Conservation (phyloP, 2,888 invertebrate genomes). For the Apocheima hispidaria region DNA sequence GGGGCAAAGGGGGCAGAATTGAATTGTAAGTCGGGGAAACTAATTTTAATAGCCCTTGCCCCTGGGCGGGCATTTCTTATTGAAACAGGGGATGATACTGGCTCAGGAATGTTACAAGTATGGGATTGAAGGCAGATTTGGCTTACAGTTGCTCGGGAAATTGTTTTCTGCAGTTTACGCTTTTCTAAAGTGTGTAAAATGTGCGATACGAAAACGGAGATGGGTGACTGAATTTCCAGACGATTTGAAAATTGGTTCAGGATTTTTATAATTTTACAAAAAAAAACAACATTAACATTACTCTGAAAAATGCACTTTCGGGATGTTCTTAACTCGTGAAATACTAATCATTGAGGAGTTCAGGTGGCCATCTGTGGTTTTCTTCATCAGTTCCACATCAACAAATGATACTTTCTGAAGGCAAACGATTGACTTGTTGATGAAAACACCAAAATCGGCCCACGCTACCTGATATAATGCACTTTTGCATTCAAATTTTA, state of each 20-base stretch:
- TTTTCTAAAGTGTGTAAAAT: background rate
- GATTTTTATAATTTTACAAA: no score
- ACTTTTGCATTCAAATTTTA: no score
- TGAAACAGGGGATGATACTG: slow-evolving; percentile 31
- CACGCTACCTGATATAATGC: no score
- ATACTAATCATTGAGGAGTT: no score
- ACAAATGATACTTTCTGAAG: no score
- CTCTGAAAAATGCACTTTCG: no score
- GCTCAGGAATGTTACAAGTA: slow-evolving; percentile 5
- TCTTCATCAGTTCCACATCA: no score
- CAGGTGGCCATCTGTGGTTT: no score
- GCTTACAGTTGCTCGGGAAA: background rate
- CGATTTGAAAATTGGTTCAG: background rate
- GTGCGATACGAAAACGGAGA: background rate
- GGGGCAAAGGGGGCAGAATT: slow-evolving; percentile 50
- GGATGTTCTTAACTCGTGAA: no score
- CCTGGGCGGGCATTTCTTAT: slow-evolving; percentile 48
- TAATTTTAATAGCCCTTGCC: slow-evolving; percentile 63
- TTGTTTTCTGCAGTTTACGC: background rate
- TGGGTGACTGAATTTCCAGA: background rate
- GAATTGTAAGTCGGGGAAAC: slow-evolving; percentile 65
- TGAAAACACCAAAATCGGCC: no score
- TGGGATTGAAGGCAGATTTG: slow-evolving; percentile 14
- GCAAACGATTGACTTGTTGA: no score
- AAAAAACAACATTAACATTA: no score